phyloP scores from a whole-genome alignment of 2,888 invertebrate species.

The Ophonus ardosiacus region DNA sequence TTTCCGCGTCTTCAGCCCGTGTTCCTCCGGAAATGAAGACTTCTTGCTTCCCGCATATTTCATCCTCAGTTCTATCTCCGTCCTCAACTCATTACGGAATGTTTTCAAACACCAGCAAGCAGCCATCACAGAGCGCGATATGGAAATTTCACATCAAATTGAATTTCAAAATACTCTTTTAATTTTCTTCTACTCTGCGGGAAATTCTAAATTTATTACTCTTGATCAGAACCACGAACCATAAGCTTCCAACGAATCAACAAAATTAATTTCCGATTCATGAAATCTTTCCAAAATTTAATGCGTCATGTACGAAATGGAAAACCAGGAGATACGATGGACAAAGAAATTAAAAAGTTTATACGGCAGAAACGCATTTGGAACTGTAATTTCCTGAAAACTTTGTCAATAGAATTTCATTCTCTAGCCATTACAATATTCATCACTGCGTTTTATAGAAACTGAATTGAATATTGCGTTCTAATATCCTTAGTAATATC shows the following conservation, averaged over 20 bases:
- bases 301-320: background rate
- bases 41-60: constrained; percentile 55
- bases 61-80: background rate
- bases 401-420: background rate
- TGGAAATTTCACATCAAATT: constrained; percentile 59
- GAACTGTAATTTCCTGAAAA: background rate
- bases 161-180: constrained; percentile 57
- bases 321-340: background rate
- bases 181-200: constrained; percentile 49
- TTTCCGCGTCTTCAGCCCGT: constrained; percentile 52
- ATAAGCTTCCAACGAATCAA: background rate
- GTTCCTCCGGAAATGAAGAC: constrained; percentile 54
- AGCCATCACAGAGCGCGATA: constrained; percentile 39
- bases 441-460: background rate
- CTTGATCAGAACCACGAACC: constrained; percentile 14
- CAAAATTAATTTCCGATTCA: background rate
- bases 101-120: constrained; percentile 33
- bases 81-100: constrained; percentile 43
- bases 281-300: background rate
- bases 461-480: background rate
- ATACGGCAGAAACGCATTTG: background rate
- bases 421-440: background rate
- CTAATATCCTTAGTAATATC: too few species aligned
- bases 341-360: background rate
- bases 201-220: constrained; percentile 55